Evolutionary conservation across 2,888 invertebrate species (phyloP).

Genomic region (Meiosimyza decipiens): DNA sequence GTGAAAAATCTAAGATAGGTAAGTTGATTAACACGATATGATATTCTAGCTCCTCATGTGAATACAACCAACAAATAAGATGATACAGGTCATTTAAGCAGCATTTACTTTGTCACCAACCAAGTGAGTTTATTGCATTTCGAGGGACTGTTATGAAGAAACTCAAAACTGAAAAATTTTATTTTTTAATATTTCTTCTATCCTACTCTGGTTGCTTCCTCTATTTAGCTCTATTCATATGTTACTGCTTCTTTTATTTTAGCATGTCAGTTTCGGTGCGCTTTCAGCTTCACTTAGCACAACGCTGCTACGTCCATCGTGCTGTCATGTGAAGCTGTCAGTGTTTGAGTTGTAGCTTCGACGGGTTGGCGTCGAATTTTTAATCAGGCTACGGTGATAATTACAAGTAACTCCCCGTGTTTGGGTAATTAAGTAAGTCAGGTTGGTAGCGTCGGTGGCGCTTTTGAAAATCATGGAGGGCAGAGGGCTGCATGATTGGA

Average conservation of each 20-base stretch:
- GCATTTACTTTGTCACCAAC: no score
- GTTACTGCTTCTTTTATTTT: background rate
- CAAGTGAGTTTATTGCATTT: background rate
- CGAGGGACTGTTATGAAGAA: background rate
- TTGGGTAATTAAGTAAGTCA: slow-evolving; percentile 34
- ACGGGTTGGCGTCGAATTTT: slow-evolving; percentile 38
- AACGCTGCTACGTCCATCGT: background rate
- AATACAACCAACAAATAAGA: no score
- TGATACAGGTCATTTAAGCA: no score
- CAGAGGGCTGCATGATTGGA: no score
- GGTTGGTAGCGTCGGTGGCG: background rate
- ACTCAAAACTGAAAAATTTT: background rate
- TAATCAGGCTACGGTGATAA: slow-evolving; percentile 37
- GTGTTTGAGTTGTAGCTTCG: slow-evolving; percentile 33
- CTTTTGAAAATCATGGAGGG: no score
- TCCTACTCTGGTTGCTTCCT: background rate
- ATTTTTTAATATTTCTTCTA: background rate
- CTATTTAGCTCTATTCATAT: background rate
- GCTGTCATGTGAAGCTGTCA: slow-evolving; percentile 36
- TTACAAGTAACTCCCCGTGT: slow-evolving; percentile 35
- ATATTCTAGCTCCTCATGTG: no score
- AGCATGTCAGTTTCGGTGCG: slow-evolving; percentile 15
- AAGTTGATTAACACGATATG: no score
- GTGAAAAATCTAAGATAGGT: no score
- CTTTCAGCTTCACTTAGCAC: background rate